Base-by-base conservation (phyloP, 1,140 invertebrate genomes). In the Diachasma alloeum region DNA sequence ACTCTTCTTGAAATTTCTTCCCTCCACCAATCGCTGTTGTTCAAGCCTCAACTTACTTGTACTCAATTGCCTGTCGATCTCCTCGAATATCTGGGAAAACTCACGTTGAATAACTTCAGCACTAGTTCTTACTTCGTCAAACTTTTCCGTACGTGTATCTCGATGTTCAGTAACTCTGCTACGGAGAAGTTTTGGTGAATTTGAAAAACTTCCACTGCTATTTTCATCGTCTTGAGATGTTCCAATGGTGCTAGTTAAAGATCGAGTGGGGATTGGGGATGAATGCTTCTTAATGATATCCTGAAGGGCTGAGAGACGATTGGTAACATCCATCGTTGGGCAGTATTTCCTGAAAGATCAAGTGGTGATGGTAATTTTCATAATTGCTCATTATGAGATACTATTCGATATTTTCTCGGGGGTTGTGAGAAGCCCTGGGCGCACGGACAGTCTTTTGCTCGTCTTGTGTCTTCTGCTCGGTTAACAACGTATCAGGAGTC, bases 61-160 rank as follows among this genome's bases (percentile, higher is more conserved):
- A 59, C 81, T 81, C 5, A 87, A 63, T 42, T 84, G 83, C 22
- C 83, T 85, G 31, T 89, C 87, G 24, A 89, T 87, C 71, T 87
- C 86, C 13, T 86, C 79, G 69, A 89, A 87, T 42, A 90, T 87
- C 11, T 84, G 78, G 0, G 80, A 84, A 72, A 89, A 88, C 48
- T 88, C 85, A n/a, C 83, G 81, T 17, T 86, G 70, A 36, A 78
- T 72, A n/a, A 68, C 39, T 75, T 78, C 73, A 19, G 26, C 37
- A 59, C 26, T 37, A 36, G 24, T 74, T 24, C 63, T 77, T 37
- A 13, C 24, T 26, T 63, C 36, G 24, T 72, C 69, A 63, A 63
- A 63, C 68, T 75, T 66, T 42, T 31, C 59, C 59, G 59, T 63
- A 63, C 59, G 59, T 63, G 63, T 37, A 15, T 59, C 19, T 36